These are phyloP conservation scores for Pyxicephalus adspersus DNA, from an alignment of 2,113 vertebrate genomes.

Conservation along the genomic window DNA sequence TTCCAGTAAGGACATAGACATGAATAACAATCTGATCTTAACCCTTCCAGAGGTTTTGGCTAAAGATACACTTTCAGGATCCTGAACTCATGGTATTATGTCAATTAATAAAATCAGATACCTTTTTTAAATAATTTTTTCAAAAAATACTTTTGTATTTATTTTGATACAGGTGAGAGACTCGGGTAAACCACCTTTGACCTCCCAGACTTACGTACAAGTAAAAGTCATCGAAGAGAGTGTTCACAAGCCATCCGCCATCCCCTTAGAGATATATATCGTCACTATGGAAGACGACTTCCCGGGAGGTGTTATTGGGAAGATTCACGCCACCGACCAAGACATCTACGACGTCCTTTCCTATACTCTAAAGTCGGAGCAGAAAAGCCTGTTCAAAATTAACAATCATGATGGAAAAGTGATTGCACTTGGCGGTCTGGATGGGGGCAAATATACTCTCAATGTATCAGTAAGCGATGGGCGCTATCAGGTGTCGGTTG, in stretches of 20 bases:
- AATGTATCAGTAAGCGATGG: constrained; percentile 94
- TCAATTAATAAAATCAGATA: too few species aligned
- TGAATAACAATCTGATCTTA: too few species aligned
- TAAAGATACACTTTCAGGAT: too few species aligned
- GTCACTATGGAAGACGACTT: constrained; percentile 98
- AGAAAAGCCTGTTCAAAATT: constrained; percentile 94
- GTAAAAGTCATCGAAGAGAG: constrained; percentile 95
- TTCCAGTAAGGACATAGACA: too few species aligned
- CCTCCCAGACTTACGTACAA: constrained; percentile 79
- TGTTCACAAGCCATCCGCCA: constrained; percentile 87
- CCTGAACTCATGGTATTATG: too few species aligned
- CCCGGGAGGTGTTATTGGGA: constrained; percentile 94
- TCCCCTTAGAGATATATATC: constrained; percentile 91
- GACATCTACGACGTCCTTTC: constrained; percentile 93
- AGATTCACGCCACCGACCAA: constrained; percentile 93
- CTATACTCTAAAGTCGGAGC: constrained; percentile 85
- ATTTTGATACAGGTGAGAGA: constrained; percentile 82
- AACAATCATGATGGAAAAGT: constrained; percentile 91
- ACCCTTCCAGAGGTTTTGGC: too few species aligned
- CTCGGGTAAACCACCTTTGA: constrained; percentile 86
- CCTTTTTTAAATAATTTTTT: background rate
- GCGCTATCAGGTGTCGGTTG: constrained; percentile 88
- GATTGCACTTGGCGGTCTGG: constrained; percentile 90
- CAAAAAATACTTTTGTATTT: constrained; percentile 41
- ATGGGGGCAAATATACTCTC: constrained; percentile 86